Evolutionary conservation across 2,888 invertebrate genomes (phyloP), one percentile per base, ranked within the genome.

Genomic region (Stenichneumon culpator): DNA sequence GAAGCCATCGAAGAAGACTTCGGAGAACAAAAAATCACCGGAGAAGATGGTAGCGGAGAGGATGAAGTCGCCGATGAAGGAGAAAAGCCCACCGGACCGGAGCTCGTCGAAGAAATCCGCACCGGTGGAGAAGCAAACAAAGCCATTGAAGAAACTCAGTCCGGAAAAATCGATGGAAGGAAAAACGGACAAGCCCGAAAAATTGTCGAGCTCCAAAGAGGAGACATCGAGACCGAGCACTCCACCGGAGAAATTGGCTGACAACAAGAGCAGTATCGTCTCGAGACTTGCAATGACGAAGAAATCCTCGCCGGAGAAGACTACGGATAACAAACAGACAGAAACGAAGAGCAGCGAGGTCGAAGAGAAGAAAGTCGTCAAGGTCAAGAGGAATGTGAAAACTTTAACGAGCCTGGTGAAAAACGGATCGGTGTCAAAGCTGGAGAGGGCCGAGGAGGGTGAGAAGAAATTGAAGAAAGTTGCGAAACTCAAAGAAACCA

Each of bases 161-260:
- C 90, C 91, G 14, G 92, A 93, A 52, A 92, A 92, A 77, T 79
- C 88, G 4, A 39, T 88, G 90, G 90, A 89, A 90, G 91, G 86
- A 86, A 88, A 79, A 89, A 87, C 50, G 77, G 89, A 89, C 82
- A 89, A 89, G 94, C 95, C 83, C 94, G 94, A 89, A 92, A 93
- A 73, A 90, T 72, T 70, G 9, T 54, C 39, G 77, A 74, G n/a
- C 25, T 75, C 25, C 2, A 84, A 73, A 19, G 87, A 89, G 28
- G 87, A 88, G 25, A 70, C 57, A 7, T 79, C 81, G 22, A 32
- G 89, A 88, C 79, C 90, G 90, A 86, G 85, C 77, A 36, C 80
- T 36, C 89, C 91, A 79, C 87, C 90, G 50, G 86, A 91, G 50
- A 89, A 92, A 88, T 80, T 79, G 63, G 36, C 80, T 72, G 88